Base-by-base conservation (phyloP, 2,888 invertebrate species). In the Catocala sponsa region DNA sequence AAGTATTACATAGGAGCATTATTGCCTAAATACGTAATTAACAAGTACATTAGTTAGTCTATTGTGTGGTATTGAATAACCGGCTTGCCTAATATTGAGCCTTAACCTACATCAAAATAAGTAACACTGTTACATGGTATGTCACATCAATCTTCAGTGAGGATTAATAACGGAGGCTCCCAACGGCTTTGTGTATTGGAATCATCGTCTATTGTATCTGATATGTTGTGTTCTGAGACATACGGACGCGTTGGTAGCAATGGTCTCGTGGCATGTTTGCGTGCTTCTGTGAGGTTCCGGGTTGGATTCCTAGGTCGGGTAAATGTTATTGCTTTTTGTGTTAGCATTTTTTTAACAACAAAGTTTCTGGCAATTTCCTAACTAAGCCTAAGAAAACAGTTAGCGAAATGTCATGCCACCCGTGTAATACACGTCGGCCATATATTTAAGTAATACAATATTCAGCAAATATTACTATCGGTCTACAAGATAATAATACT, bases 81-180 rank as follows among this genome's bases (percentile, higher is more conserved):
- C 67, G 43, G 32, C 63, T 80, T 80, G 63, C 74, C 64, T 66
- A 75, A 78, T 71, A 74, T 56, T 53, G 53, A 79, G 83, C 88
- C 91, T 90, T 92, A 85, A 90, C 91, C 91, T 81, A 90, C 80
- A 86, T 88, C 68, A 83, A 83, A 78, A 77, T 80, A 76, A 80
- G 79, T 89, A 86, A 80, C 83, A 76, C 79, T 87, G 90, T 89
- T 90, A 82, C 84, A 91, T 92, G 80, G 83, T 74, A 78, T 87
- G 91, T 90, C 91, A 82, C 84, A 92, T 92, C 87, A 92, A 92
- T 92, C 92, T 90, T 86, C 81, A 76, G 70, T 73, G 86, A 83
- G 90, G 82, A 90, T 89, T 88, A 87, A 88, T 89, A 87, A 88
- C 82, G 74, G 79, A 70, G 78, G 80, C 86, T 87, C 84, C 88